A percentile compares a stretch with the other conserved stretches of the same genome.
phyloP scores from a whole-genome alignment of 1,140 invertebrate genomes.

The Heliothis subflexa region DNA sequence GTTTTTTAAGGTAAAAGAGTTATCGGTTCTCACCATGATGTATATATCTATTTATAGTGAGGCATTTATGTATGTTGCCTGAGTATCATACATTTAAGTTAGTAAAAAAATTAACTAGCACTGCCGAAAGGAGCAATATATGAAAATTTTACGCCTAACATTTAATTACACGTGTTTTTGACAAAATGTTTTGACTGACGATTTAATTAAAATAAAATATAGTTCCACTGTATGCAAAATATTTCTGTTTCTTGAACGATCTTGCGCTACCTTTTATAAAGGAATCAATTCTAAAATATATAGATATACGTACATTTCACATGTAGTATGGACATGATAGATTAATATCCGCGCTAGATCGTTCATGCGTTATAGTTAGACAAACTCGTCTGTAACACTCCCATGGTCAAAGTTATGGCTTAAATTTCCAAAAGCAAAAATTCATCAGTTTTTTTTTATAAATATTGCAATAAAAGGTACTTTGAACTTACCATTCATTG shows the following conservation, averaged over 20 bases:
- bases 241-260: conserved; percentile 7
- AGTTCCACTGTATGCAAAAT: conserved; percentile 20
- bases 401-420: no score
- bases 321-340: not conserved
- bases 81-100: conserved; percentile 1
- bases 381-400: no score
- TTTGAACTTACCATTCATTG: no score
- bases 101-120: conserved; percentile 28
- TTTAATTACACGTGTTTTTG: conserved; percentile 1
- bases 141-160: conserved; percentile 5
- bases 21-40: conserved; percentile 12
- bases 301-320: not conserved
- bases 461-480: no score
- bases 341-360: not conserved
- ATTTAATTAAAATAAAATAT: not conserved
- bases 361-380: not conserved
- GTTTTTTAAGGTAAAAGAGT: not conserved
- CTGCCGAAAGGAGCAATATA: conserved; percentile 25
- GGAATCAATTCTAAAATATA: not conserved
- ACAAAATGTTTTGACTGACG: conserved; percentile 6
- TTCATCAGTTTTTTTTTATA: no score
- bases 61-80: not conserved
- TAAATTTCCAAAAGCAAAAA: no score
- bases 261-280: not conserved
- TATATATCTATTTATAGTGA: conserved; percentile 35